Base-by-base conservation (phyloP, 1,140 invertebrate genomes). In the Ceratitis capitata region DNA sequence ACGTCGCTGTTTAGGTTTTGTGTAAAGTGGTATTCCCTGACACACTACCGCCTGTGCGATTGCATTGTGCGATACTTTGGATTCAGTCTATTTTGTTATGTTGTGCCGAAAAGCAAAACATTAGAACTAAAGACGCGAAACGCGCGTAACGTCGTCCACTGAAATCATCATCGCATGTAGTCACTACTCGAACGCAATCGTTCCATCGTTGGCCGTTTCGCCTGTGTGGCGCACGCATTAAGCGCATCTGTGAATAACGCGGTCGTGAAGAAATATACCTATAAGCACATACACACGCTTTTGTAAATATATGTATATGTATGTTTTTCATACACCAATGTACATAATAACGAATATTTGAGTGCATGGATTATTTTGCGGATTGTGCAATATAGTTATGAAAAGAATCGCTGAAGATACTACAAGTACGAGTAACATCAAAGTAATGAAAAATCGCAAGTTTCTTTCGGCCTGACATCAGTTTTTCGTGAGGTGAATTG, bases 41-140 rank as follows among this genome's bases (percentile, higher is more conserved):
- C 69, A 78, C 69, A 78, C 69, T 78, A 45, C 69, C 9, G 69
- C 39, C 42, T 78, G 35, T 78, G 35, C 45, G 42, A 42, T 47
- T 78, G 69, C 69, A 78, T 78, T 47, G 69, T 78, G 69, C 69
- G 69, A 47, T 78, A 78, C 39, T 78, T 78, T 78, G 69, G 69
- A 78, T 78, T 78, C 69, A 78, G 69, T 78, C 42, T 78, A 26
- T 78, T 35, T 78, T 78, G 39, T 78, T 78, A 23, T 78, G 69
- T 78, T 78, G 69, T 45, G 69, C 69, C 69, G 69, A 78, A 78
- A 78, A 78, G 69, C 69, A 78, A 78, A 78, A 78, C 69, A 78
- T 78, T 78, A 78, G 69, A 78, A 78, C 45, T n/a, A n/a, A 47
- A 78, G 69, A 78, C 39, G 69, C 69, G 39, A 45, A 47, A 78